These are phyloP conservation scores for Oreochromis spilurus DNA, from an alignment of 2,113 vertebrate genomes.

Conservation along the genomic window DNA sequence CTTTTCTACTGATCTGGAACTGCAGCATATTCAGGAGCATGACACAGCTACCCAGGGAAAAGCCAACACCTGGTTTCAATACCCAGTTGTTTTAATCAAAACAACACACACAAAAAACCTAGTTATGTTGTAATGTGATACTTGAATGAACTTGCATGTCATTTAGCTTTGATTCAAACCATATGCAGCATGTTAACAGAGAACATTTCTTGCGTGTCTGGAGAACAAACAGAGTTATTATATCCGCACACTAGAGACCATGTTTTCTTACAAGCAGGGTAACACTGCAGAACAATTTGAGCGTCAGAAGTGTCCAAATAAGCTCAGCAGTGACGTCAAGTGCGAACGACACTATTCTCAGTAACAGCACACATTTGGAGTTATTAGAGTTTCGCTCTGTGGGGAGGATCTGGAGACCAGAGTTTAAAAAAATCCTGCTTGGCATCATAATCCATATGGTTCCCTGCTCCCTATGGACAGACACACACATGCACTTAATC, in stretches of 20 bases:
- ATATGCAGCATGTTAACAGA: conserved; percentile 9
- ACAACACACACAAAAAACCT: neutral
- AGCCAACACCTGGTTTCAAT: conserved; percentile 49
- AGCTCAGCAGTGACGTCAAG: neutral
- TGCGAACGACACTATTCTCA: neutral
- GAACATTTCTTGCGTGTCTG: neutral
- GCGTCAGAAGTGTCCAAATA: neutral
- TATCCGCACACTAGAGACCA: neutral
- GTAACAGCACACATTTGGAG: conserved; percentile 9
- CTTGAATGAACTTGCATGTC: neutral
- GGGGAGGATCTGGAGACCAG: neutral
- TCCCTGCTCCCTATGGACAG: neutral
- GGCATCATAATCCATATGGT: conserved; percentile 8
- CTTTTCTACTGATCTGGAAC: conserved; percentile 6
- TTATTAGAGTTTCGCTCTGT: neutral
- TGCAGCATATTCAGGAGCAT: neutral
- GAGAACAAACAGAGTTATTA: neutral
- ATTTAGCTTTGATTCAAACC: conserved; percentile 37
- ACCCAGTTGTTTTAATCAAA: conserved; percentile 9
- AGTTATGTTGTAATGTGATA: conserved; percentile 12
- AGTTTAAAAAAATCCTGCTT: neutral
- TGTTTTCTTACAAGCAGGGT: neutral
- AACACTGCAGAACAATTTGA: neutral
- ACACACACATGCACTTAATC: neutral
- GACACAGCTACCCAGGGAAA: neutral